Percentiles rank a stretch among this genome's conserved stretches.
phyloP scores from a whole-genome alignment of 2,888 invertebrate genomes.

The Drosophila stalkeri region DNA sequence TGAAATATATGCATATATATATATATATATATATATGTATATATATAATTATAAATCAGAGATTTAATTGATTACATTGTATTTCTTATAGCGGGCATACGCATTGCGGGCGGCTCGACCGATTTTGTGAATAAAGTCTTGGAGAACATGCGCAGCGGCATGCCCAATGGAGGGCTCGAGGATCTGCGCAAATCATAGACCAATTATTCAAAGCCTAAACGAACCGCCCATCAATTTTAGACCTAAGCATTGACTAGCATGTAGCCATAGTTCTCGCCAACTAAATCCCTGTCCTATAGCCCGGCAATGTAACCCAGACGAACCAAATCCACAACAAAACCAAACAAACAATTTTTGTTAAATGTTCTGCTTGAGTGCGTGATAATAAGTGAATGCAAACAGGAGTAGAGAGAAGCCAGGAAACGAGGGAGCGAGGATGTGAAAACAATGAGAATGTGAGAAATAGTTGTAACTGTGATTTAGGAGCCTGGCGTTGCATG shows the following conservation, averaged over 20 bases:
- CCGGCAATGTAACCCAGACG: conserved; percentile 11
- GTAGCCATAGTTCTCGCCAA: conserved; percentile 31
- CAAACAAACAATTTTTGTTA: conserved; percentile 51
- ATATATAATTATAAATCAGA: neutral
- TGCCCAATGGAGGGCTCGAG: conserved; percentile 91
- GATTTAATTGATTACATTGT: neutral
- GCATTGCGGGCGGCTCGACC: conserved; percentile 95
- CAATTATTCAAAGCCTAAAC: conserved; percentile 40
- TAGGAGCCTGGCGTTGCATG: conserved; percentile 54
- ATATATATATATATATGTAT: neutral
- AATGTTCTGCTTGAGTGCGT: conserved; percentile 60
- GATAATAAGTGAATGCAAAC: conserved; percentile 55
- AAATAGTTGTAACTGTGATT: conserved; percentile 61
- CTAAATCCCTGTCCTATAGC: conserved; percentile 15
- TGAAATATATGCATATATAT: neutral
- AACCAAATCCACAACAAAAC: conserved; percentile 8
- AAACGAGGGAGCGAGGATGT: neutral
- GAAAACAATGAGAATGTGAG: conserved; percentile 18
- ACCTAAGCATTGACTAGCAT: conserved; percentile 50
- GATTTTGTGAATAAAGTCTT: conserved; percentile 97
- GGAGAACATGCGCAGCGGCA: conserved; percentile 93
- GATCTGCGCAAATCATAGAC: conserved; percentile 87
- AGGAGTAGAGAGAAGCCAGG: neutral
- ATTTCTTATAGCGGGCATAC: conserved; percentile 87
- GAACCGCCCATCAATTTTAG: conserved; percentile 73